Conservation (phyloP, 2,797 vertebrate species). For the Toxotes lorentzi region DNA sequence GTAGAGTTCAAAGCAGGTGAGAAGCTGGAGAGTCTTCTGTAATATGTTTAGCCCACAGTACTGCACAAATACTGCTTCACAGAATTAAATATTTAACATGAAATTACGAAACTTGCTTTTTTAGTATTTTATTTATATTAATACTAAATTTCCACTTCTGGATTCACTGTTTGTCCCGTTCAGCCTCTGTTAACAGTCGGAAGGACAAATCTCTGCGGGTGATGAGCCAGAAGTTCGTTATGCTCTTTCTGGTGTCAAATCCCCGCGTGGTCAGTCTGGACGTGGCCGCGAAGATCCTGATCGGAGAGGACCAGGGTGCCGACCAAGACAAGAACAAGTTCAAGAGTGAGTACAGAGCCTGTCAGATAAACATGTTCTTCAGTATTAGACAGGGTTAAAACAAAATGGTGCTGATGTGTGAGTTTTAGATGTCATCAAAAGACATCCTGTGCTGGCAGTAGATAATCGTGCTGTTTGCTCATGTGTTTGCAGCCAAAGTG, state of each 20-base stretch:
- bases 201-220: constrained; percentile 98
- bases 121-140: background rate
- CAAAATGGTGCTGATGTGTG: background rate
- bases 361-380: background rate
- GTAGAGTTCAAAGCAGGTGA: constrained; percentile 94
- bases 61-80: background rate
- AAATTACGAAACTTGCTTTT: background rate
- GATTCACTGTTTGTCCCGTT: background rate
- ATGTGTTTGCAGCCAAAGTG: constrained; percentile 91
- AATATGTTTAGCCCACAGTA: background rate
- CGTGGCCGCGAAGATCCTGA: constrained; percentile 96
- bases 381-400: background rate
- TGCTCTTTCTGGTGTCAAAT: constrained; percentile 95
- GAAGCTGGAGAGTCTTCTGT: background rate
- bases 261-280: constrained; percentile 95
- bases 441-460: background rate
- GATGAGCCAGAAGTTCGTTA: constrained; percentile 99
- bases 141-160: background rate
- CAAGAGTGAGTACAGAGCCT: constrained; percentile 91
- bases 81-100: too few species aligned
- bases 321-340: constrained; percentile 97
- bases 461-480: constrained; percentile 10
- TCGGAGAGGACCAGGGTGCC: constrained; percentile 92
- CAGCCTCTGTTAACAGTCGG: constrained; percentile 93
- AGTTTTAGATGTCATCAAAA: background rate